Base-by-base conservation (phyloP, 1,140 invertebrate genomes). In the Drosophila watanabei region DNA sequence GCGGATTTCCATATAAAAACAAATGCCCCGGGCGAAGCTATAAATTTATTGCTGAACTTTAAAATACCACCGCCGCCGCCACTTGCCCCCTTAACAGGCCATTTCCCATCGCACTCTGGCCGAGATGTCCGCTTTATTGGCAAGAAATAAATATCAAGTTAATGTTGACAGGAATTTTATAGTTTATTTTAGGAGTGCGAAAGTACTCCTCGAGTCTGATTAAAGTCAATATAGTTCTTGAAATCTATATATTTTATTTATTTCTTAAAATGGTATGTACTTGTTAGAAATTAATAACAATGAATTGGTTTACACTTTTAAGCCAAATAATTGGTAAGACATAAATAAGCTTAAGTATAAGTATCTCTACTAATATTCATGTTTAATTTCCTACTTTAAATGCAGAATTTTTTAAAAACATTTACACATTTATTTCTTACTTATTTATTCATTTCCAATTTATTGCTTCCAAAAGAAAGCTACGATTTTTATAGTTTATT, bases 21-120 rank as follows among this genome's bases (percentile, higher is more conserved):
- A 78, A 80, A 70, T 61, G 83, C 71, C 61, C 66, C 45, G 48
- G 72, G 86, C 86, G 65, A 49, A 48, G 86, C 65, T 86, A 90
- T 90, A 82, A 89, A 89, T 89, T 89, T 89, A 89, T 89, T 89
- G 82, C 86, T 80, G 64, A 89, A 89, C 86, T 89, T 89, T 90
- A 83, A 86, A 89, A 89, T 89, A 86, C 86, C 82, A 76, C 71
- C 64, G 85, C 68, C 8, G 8, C 81, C 65, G 79, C 82, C 52
- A 52, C 63, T 68, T 69, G 75, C 64, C 72, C 72, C 75, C 48
- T 52, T 43, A 51, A 64, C 61, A 48, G 45, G 18, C 37, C 48
- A 32, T 52, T 43, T 14, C 48, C 24, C n/a, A 37, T 33, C 28
- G 24, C 54, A 57, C 54, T 57, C 68, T 66, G 52, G 6, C 64